Evolutionary conservation across 2,888 invertebrate genomes (phyloP).

Genomic region (Cactoblastis cactorum): DNA sequence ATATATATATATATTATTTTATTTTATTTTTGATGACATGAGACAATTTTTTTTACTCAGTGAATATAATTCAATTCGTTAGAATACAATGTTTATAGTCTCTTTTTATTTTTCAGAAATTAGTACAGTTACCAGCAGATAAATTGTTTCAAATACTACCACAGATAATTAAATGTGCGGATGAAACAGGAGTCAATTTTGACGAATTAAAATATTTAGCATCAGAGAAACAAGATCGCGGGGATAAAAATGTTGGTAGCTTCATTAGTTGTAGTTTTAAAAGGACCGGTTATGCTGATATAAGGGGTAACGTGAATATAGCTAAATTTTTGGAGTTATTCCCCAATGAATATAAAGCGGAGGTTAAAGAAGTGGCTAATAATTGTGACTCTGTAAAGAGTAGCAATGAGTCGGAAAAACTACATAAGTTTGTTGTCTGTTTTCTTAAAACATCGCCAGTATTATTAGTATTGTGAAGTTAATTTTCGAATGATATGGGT

Average conservation of each 20-base stretch:
- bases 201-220: neutral
- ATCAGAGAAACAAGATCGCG: neutral
- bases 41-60: too few species aligned
- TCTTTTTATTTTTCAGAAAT: neutral
- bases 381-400: neutral
- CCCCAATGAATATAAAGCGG: neutral
- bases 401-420: neutral
- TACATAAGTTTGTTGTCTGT: neutral
- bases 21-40: too few species aligned
- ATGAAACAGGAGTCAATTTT: neutral
- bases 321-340: neutral
- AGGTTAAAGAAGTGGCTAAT: neutral
- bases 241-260: neutral
- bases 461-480: neutral
- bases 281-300: neutral
- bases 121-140: neutral
- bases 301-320: neutral
- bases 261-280: neutral
- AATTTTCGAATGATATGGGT: too few species aligned
- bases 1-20: too few species aligned
- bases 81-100: too few species aligned
- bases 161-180: neutral
- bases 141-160: neutral
- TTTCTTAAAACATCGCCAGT: neutral
- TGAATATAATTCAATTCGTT: too few species aligned